Evolutionary conservation across 1,140 invertebrate species (phyloP), one percentile per base, ranked within the genome.

Genomic region (Cydia amplana): DNA sequence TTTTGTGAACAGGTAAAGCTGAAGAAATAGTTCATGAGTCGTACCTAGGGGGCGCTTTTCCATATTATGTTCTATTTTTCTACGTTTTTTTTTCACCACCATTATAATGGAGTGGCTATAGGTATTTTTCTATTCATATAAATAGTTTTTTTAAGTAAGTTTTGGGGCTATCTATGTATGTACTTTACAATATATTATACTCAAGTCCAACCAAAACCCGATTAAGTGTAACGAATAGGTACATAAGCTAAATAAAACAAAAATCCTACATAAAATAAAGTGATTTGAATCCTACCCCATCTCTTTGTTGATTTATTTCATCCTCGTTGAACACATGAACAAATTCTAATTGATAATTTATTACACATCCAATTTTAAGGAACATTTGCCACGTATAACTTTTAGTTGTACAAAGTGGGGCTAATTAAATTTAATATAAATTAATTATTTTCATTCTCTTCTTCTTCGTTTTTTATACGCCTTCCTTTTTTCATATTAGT

Each of bases 1-100:
- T 60, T 60, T 60, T 23, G 49, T 23, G 55, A 60, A 60, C 55
- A 60, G 55, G 55, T 60, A 20, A 23, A 60, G 7, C 55, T 60
- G 55, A 60, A 60, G 55, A 60, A 60, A 60, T 60, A 60, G 18
- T 60, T 60, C 55, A 51, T 18, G 16, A 7, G 6, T n/a, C 49
- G n/a, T 51, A 18, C 3, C 49, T n/a, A 16, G 49, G 46, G 46
- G 4, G 3, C n/a, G 12, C 14, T 49, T 49, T 49, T 16, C 46
- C 46, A 49, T 16, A 16, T 49, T 16, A 49, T 49, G 12, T 49
- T 49, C 46, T 4, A 49, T 16, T 14, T 49, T 49, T 9, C 14
- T 49, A 14, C 12, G 12, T 4, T 5, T 18, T 51, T 18, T 51
- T n/a, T 10, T 40, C 43, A 32, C 5, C 5, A 32, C 32, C 32